Evolutionary conservation across 2,113 vertebrate genomes (phyloP), one percentile per base, ranked within the genome.

Genomic region (Dissostichus mawsoni): DNA sequence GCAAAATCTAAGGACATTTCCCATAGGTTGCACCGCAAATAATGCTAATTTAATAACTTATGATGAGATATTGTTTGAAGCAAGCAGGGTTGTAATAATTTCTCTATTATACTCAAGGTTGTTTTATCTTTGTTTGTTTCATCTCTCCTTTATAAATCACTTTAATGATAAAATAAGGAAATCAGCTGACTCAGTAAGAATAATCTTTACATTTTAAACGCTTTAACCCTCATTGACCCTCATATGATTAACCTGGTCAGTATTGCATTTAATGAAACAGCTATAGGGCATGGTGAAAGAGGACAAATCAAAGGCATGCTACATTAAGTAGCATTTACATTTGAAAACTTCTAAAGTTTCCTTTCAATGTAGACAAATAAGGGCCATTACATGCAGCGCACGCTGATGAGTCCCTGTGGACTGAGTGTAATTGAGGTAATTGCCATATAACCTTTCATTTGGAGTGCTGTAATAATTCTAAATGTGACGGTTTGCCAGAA

Each of bases 341-440:
- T 53, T 44, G 17, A 10, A 52, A 58, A 56, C 48, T 41, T 23
- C 69, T 50, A 58, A 25, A 67, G 41, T 67, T 36, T 33, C 53
- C 58, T 53, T 55, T 57, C 66, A 5, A 75, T 70, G 55, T 1
- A 36, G 67, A 69, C 18, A 66, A 82, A 70, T 56, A 44, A 0
- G n/a, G 14, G 11, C 64, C 50, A 64, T 74, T 74, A 20, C 44
- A 56, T 8, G 16, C 33, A 16, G 52, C 13, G 5, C 20, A 55
- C 25, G 2, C 69, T 44, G 36, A 59, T 16, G 64, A 68, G 36
- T 84, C 58, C 55, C 64, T 56, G n/a, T 45, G 23, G 73, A 69
- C 20, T 25, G n/a, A 51, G 47, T 9, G 29, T 58, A 75, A 82
- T 76, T 72, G 59, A 59, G 12, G 53, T 45, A 53, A 67, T 56